phyloP scores from a whole-genome alignment of 2,797 vertebrate species.

The Clarias laeviceps region DNA sequence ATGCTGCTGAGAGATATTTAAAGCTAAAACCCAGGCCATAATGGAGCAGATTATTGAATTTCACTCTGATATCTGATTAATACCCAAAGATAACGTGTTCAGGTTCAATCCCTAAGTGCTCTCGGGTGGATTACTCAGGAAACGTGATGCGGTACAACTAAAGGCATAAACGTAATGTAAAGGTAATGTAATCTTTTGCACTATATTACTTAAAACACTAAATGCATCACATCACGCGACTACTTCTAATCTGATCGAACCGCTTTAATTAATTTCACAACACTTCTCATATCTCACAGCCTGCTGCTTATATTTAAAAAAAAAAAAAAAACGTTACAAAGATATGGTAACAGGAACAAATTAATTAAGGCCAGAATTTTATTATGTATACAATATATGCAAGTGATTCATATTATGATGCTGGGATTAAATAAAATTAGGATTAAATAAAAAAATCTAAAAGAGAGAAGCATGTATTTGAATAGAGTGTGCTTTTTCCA shows the following conservation, averaged over 20 bases:
- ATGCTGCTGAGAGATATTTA: not conserved
- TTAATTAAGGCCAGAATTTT: not conserved
- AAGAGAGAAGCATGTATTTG: not conserved
- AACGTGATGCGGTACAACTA: constrained; percentile 1
- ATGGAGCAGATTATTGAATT: constrained; percentile 7
- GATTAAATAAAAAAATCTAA: not conserved
- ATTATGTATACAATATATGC: no score
- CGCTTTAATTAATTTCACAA: constrained; percentile 19
- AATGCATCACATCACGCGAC: not conserved
- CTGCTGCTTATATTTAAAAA: not conserved
- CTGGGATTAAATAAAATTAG: not conserved
- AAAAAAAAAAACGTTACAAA: not conserved
- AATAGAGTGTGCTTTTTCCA: not conserved
- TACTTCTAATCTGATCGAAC: not conserved
- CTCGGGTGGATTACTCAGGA: constrained; percentile 8
- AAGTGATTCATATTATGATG: not conserved
- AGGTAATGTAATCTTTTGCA: constrained; percentile 2
- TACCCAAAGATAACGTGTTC: constrained; percentile 15
- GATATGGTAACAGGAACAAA: not conserved
- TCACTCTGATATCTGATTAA: constrained; percentile 24
- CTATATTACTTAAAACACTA: constrained; percentile 21
- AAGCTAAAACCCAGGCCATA: not conserved
- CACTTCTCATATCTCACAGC: not conserved
- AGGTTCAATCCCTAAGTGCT: constrained; percentile 5
- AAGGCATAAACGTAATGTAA: constrained; percentile 1